phyloP scores from a whole-genome alignment of 2,797 vertebrate genomes.

The Sebastes itinus region DNA sequence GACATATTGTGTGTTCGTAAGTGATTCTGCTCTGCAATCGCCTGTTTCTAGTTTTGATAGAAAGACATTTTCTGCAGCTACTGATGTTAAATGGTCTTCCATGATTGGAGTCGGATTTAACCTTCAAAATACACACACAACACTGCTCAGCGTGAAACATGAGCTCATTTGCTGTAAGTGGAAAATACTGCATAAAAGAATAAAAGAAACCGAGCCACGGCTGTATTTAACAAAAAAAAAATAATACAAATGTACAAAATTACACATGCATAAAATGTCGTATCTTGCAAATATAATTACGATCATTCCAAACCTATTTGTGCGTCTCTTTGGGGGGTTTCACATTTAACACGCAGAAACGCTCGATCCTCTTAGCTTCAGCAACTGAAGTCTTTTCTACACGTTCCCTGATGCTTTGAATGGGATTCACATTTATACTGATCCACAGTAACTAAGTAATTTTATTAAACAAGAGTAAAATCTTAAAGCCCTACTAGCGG shows the following conservation, averaged over 20 bases:
- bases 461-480: background rate
- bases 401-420: background rate
- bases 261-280: background rate
- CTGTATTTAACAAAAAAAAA: background rate
- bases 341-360: background rate
- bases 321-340: background rate
- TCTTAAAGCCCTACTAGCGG: background rate
- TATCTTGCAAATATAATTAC: background rate
- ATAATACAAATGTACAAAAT: conserved; percentile 7
- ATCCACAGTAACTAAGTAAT: background rate
- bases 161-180: background rate
- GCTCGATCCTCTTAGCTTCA: background rate
- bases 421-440: background rate
- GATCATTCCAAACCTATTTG: background rate
- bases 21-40: background rate
- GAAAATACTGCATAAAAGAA: background rate
- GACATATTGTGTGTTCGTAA: background rate
- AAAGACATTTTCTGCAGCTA: background rate
- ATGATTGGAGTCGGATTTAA: background rate
- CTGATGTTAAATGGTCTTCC: background rate
- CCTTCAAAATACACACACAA: background rate
- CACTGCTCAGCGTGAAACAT: background rate
- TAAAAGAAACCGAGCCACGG: background rate
- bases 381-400: background rate
- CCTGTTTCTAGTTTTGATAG: background rate